Base-by-base conservation (phyloP, 2,797 vertebrate species). In the Pseudocheirus occidentalis region DNA sequence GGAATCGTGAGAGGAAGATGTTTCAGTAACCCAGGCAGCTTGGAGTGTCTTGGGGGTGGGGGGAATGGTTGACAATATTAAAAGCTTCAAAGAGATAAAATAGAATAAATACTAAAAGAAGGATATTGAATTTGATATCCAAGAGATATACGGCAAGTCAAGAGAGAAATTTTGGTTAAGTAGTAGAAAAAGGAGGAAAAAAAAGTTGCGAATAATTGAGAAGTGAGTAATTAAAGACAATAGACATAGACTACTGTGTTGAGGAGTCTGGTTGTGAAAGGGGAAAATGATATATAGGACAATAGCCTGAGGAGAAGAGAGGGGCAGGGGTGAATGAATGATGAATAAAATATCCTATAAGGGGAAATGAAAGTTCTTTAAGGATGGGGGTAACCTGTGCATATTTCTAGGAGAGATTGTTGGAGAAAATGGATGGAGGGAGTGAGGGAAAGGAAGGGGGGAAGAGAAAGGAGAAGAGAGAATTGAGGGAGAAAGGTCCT, bases 381-480 rank as follows among this genome's bases (percentile, higher is more conserved):
- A 66, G 34, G 6, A 73, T 73, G 66, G n/a, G 16, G 66, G 16
- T 73, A 13, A 73, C 66, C 18, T 40, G 16, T 2, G 52, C 90
- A 95, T 90, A 62, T 92, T 89, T 50, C 90, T 56, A 81, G 58
- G 53, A 10, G 5, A 24, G 95, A 92, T 87, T 54, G 55, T 66
- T 73, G 66, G 5, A 73, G 5, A 18, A 73, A 40, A 40, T 18
- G n/a, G 66, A 73, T 21, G 18, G 6, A 40, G 18, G n/a, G 66
- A 40, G 18, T 21, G n/a, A 73, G 6, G 18, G 18, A 40, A 40
- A 9, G 34, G 18, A 21, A 29, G n/a, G 2, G 10, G 18, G 0
- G 14, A 16, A 18, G 18, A 21, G n/a, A 18, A 6, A 21, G n/a
- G 16, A 13, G 5, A 1, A 66, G 14, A 18, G 34, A n/a, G 59